Percentiles rank a stretch among this genome's conserved stretches.
phyloP scores from a whole-genome alignment of 1,140 invertebrate species.

The Trypoxylus dichotomus region DNA sequence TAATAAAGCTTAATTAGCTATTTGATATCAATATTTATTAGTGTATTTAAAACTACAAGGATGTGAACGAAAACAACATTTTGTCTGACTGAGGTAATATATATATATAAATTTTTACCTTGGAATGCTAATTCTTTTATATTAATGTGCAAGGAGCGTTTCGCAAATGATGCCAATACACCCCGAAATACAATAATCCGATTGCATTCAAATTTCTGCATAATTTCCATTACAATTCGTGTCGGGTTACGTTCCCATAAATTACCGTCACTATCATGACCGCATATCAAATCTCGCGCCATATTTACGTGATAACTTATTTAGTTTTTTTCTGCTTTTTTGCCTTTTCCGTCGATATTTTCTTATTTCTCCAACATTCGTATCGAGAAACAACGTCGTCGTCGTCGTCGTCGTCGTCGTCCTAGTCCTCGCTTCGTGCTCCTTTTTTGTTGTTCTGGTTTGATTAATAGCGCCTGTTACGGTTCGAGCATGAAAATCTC shows the following conservation, averaged over 20 bases:
- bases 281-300: slow-evolving; percentile 19
- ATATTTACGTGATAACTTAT: slow-evolving; percentile 27
- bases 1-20: no score
- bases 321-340: background rate
- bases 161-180: background rate
- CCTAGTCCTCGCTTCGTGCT: background rate
- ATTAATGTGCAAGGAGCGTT: background rate
- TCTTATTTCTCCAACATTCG: slow-evolving; percentile 5
- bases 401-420: background rate
- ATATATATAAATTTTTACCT: no score
- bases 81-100: no score
- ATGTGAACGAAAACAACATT: no score
- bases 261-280: slow-evolving; percentile 25
- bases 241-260: slow-evolving; percentile 25
- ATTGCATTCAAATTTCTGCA: slow-evolving; percentile 20
- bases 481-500: slow-evolving; percentile 6
- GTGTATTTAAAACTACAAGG: no score
- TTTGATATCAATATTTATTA: no score
- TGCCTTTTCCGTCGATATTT: background rate
- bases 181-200: slow-evolving; percentile 6
- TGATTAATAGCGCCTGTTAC: slow-evolving; percentile 16
- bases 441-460: background rate
- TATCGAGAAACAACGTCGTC: background rate
- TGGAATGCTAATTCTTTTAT: no score
- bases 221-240: slow-evolving; percentile 29